Evolutionary conservation across 2,113 vertebrate genomes (phyloP).

Genomic region (Corydoras sp.): DNA sequence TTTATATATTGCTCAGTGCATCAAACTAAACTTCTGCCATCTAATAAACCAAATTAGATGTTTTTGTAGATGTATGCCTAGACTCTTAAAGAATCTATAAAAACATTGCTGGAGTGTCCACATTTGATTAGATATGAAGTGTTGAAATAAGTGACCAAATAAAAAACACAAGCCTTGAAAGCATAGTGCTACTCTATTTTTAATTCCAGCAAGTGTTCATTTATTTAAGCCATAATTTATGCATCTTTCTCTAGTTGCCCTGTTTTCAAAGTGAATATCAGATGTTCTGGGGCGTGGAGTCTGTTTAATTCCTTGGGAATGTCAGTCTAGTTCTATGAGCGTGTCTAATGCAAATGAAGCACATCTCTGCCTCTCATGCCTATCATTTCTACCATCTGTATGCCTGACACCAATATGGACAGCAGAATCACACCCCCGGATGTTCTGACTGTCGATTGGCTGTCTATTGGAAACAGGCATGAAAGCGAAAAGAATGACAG

Average conservation of each 20-base stretch:
- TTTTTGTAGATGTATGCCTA: no score
- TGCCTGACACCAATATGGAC: neutral
- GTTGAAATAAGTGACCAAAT: neutral
- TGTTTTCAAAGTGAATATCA: slow-evolving; percentile 33
- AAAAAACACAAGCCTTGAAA: slow-evolving; percentile 6
- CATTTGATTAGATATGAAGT: neutral
- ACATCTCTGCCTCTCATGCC: neutral
- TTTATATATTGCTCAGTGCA: no score
- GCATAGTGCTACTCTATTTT: slow-evolving; percentile 5
- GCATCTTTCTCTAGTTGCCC: slow-evolving; percentile 2
- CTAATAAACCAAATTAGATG: no score
- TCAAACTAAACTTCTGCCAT: no score
- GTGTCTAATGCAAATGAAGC: slow-evolving; percentile 5
- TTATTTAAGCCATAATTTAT: slow-evolving; percentile 36
- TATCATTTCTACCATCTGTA: neutral
- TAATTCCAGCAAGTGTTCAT: slow-evolving; percentile 22
- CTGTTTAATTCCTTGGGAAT: slow-evolving; percentile 1
- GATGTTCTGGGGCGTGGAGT: neutral
- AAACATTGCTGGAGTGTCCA: no score
- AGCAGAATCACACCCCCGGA: neutral
- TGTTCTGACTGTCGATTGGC: neutral
- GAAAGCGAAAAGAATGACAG: slow-evolving; percentile 1
- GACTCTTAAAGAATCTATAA: no score
- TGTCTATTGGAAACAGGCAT: neutral
- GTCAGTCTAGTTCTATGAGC: slow-evolving; percentile 10